These are phyloP conservation scores for Lysiphlebus fabarum DNA, from an alignment of 1,140 invertebrate genomes.

Conservation along the genomic window DNA sequence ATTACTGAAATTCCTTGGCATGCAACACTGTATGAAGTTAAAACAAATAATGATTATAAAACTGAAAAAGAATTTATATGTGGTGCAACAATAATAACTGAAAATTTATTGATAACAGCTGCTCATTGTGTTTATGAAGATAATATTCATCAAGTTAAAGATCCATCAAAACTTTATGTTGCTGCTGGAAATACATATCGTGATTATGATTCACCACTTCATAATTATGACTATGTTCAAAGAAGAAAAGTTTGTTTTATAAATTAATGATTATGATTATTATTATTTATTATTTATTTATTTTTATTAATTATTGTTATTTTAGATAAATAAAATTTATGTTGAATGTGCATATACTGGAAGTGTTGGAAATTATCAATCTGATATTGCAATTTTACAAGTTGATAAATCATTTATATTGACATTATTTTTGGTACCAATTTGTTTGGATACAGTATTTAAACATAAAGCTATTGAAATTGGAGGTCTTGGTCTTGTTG, in stretches of 20 bases:
- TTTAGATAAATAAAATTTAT: constrained; percentile 46
- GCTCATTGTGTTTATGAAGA: constrained; percentile 51
- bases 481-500: constrained; percentile 42
- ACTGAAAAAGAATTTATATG: constrained; percentile 41
- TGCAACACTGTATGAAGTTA: constrained; percentile 40
- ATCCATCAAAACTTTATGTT: constrained; percentile 32
- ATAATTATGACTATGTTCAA: constrained; percentile 33
- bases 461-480: constrained; percentile 31
- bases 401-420: constrained; percentile 37
- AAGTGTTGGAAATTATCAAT: constrained; percentile 40
- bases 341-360: constrained; percentile 41
- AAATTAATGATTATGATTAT: background rate
- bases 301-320: constrained; percentile 12
- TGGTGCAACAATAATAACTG: constrained; percentile 45
- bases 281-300: background rate
- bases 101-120: constrained; percentile 45
- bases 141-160: constrained; percentile 8
- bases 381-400: constrained; percentile 47
- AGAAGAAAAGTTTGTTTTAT: constrained; percentile 31
- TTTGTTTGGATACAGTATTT: constrained; percentile 42
- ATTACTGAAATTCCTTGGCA: constrained; percentile 51
- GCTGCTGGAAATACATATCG: constrained; percentile 43
- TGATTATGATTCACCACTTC: constrained; percentile 38
- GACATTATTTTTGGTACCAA: constrained; percentile 35
- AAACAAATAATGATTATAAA: background rate